Evolutionary conservation across 2,113 vertebrate species (phyloP).

Genomic region (Pollimyrus isidori): DNA sequence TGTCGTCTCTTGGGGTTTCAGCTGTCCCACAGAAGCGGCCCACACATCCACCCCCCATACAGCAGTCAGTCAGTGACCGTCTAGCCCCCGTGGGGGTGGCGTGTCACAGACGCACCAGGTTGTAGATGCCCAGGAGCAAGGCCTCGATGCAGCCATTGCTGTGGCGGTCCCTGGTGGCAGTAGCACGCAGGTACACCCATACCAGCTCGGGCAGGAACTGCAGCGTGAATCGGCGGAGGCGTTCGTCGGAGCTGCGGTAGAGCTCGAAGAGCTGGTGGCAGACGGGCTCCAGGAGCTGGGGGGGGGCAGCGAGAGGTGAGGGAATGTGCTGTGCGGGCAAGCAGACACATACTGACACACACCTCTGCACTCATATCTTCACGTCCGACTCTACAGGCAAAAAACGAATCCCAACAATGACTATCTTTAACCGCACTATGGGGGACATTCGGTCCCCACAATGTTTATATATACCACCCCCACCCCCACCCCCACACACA

Average conservation of each 20-base stretch:
- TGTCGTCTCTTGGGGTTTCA: not conserved
- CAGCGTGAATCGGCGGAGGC: slow-evolving; percentile 86
- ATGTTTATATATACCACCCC: too few relatives aligned
- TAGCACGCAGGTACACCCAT: slow-evolving; percentile 87
- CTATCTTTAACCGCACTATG: too few relatives aligned
- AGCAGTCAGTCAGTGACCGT: not conserved
- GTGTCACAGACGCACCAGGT: slow-evolving; percentile 71
- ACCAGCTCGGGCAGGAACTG: slow-evolving; percentile 94
- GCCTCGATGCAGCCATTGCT: slow-evolving; percentile 97
- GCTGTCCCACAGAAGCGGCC: not conserved
- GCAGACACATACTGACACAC: not conserved
- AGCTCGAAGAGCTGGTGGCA: slow-evolving; percentile 97
- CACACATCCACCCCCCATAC: not conserved
- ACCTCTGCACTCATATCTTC: not conserved
- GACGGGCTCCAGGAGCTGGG: slow-evolving; percentile 89
- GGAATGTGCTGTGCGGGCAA: not conserved
- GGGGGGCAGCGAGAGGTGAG: not conserved
- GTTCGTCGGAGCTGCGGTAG: slow-evolving; percentile 86
- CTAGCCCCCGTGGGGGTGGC: not conserved
- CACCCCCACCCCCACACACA: not conserved
- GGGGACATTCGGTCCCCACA: too few relatives aligned
- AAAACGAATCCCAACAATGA: too few relatives aligned
- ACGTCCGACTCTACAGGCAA: too few relatives aligned
- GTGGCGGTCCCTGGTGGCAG: slow-evolving; percentile 86
- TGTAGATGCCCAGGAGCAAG: slow-evolving; percentile 90